Evolutionary conservation across 1,140 invertebrate genomes (phyloP), one percentile per base, ranked within the genome.

Genomic region (Andrena cerasifolii): DNA sequence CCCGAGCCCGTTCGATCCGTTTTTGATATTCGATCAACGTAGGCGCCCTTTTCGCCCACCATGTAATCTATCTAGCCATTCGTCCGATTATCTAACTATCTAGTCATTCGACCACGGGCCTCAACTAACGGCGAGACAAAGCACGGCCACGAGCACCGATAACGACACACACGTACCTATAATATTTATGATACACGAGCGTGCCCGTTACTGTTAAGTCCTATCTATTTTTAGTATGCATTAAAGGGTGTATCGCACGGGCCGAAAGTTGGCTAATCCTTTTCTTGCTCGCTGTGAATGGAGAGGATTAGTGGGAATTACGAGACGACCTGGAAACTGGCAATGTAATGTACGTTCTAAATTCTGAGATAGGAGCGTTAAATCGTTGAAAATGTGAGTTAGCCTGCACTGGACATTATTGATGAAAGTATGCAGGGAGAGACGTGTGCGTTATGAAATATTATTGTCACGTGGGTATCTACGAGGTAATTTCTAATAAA

Each of bases 41-140:
- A 71, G 56, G 43, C 54, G 68, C 40, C n/a, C 40, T 56, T 71
- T 2, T 40, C 68, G 68, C 68, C 54, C 54, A 58, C 56, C 26
- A 49, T 33, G 54, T 12, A 59, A 71, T 59, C 16, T 43, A 58
- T 70, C 54, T 70, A 56, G 67, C 21, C 47, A 53, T 47, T 24
- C 67, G 33, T 54, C 54, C 36, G 36, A 54, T 75, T 66, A 75
- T 47, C 24, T 54, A 67, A 36, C 12, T 33, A 45, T 66, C 8
- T 43, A 47, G 24, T n/a, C 47, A 31, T 54, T 65, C 62, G 47
- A 63, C 43, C 45, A n/a, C 33, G 28, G n/a, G 47, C 18, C 49
- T 2, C 58, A 24, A 40, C 33, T 14, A 24, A 62, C 12, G 2
- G 6, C 10, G 4, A 68, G 63, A 58, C 43, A 75, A 74, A 26